Percentiles rank a stretch among this genome's conserved stretches.
These are phyloP conservation scores for Hoplostethus atlanticus DNA, from an alignment of 2,797 vertebrate species.

Conservation along the genomic window DNA sequence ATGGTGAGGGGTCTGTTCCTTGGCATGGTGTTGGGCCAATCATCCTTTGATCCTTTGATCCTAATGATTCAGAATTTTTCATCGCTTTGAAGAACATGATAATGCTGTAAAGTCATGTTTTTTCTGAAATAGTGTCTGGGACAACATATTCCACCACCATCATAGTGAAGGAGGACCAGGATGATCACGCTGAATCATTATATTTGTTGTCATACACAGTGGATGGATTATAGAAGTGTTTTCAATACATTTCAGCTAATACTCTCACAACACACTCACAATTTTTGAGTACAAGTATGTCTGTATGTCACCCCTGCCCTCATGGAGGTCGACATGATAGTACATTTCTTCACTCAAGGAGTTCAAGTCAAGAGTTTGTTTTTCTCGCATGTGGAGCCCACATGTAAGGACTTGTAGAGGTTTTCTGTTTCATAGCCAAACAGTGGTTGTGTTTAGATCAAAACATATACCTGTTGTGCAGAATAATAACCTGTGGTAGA, in stretches of 20 bases:
- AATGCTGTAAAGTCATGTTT: no score
- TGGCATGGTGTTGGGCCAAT: no score
- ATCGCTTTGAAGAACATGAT: no score
- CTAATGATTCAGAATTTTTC: no score
- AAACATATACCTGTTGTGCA: conserved; percentile 76
- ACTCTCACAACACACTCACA: background rate
- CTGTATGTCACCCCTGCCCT: background rate
- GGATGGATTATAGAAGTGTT: no score
- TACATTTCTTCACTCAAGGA: background rate
- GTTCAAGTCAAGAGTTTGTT: conserved; percentile 35
- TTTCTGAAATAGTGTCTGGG: no score
- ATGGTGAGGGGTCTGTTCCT: no score
- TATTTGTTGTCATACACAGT: no score
- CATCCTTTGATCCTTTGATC: no score
- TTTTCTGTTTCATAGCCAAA: conserved; percentile 80
- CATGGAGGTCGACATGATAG: conserved; percentile 34
- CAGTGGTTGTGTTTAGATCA: conserved; percentile 78
- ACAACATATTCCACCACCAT: no score
- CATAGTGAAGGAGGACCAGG: no score
- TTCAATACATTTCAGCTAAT: background rate
- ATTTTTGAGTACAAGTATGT: background rate
- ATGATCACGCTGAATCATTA: no score
- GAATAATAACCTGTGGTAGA: conserved; percentile 66
- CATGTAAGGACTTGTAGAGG: conserved; percentile 57
- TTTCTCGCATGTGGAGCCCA: conserved; percentile 58